phyloP scores from a whole-genome alignment of 2,888 invertebrate species.

The Agrotis ipsilon region DNA sequence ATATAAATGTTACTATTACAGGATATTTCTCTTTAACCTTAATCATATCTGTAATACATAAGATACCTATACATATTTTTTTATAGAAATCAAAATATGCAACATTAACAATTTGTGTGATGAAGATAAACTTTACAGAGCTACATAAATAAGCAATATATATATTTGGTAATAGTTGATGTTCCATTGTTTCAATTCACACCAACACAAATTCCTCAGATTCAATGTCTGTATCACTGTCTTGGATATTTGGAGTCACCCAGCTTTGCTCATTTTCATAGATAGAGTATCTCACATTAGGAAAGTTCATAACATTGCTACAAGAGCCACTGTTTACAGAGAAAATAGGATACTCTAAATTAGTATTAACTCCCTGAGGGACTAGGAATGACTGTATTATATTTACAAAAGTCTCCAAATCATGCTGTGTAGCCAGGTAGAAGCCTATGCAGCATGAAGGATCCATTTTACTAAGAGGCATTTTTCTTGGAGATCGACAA shows the following conservation, averaged over 20 bases:
- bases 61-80: slow-evolving; percentile 35
- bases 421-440: slow-evolving; percentile 94
- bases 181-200: slow-evolving; percentile 74
- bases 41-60: slow-evolving; percentile 40
- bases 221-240: slow-evolving; percentile 93
- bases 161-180: slow-evolving; percentile 54
- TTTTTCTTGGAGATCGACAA: slow-evolving; percentile 96
- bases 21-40: slow-evolving; percentile 50
- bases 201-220: slow-evolving; percentile 94
- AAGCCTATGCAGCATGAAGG: slow-evolving; percentile 98
- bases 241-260: slow-evolving; percentile 85
- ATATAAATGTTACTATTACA: slow-evolving; percentile 57
- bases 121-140: slow-evolving; percentile 46
- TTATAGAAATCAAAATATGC: slow-evolving; percentile 42
- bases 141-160: slow-evolving; percentile 63
- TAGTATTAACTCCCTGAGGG: slow-evolving; percentile 86
- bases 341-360: slow-evolving; percentile 95
- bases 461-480: slow-evolving; percentile 96
- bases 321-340: slow-evolving; percentile 94
- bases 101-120: slow-evolving; percentile 53
- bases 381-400: slow-evolving; percentile 92
- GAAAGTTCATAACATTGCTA: slow-evolving; percentile 90
- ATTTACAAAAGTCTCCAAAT: slow-evolving; percentile 94
- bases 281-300: slow-evolving; percentile 90
- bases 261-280: slow-evolving; percentile 90